Percentiles rank a stretch among this genome's conserved stretches.
These are phyloP conservation scores for Zele albiditarsus DNA, from an alignment of 2,888 invertebrate genomes.

Conservation along the genomic window DNA sequence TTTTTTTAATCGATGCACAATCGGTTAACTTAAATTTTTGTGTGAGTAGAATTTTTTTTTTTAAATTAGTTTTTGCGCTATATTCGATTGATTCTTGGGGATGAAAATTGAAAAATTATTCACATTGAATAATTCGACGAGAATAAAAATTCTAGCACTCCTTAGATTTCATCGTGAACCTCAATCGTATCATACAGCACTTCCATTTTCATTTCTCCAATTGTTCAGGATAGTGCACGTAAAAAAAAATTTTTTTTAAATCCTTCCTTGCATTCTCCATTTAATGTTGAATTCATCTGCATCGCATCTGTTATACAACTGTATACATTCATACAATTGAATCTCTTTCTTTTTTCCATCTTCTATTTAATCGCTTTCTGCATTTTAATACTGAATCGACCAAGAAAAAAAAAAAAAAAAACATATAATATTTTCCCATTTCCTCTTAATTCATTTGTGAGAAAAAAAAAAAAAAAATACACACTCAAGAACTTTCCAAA, in stretches of 20 bases:
- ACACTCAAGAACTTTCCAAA: background rate
- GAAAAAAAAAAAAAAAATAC: background rate
- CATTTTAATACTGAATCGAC: slow-evolving; percentile 9
- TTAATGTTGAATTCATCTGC: slow-evolving; percentile 3
- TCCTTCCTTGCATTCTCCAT: background rate
- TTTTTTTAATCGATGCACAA: no score
- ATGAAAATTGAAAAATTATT: background rate
- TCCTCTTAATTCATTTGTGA: background rate
- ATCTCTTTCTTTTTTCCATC: background rate
- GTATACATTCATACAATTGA: background rate
- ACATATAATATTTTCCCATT: background rate
- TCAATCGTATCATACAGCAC: background rate
- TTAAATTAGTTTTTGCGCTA: no score
- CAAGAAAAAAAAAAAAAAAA: background rate
- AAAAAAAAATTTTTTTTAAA: no score
- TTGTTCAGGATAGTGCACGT: background rate
- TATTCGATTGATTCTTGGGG: no score
- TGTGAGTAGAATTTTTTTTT: no score
- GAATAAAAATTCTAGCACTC: background rate
- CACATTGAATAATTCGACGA: background rate
- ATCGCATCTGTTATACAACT: slow-evolving; percentile 11
- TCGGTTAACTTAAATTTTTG: no score
- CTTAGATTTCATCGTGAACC: slow-evolving; percentile 2
- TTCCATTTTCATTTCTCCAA: background rate
- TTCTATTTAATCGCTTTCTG: background rate